Percentiles rank a stretch among this genome's conserved stretches.
Conservation (phyloP, 2,888 invertebrate species). For the Chrysina gloriosa region DNA sequence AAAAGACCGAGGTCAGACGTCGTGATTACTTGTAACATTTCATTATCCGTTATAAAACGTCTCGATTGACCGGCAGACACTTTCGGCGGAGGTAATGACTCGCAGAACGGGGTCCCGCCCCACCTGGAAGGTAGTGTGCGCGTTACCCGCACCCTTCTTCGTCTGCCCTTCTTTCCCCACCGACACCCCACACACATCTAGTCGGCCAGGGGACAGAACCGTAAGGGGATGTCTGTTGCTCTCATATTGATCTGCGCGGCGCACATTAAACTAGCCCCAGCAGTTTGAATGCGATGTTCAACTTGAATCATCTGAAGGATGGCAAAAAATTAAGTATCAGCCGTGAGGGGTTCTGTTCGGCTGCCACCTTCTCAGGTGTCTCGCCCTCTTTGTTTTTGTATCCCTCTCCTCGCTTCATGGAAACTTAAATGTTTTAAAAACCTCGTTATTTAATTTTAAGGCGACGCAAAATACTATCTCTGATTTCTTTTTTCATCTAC, state of each 20-base stretch:
- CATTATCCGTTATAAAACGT: constrained; percentile 55
- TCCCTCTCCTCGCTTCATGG: background rate
- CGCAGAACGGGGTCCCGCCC: constrained; percentile 53
- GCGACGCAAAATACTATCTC: constrained; percentile 24
- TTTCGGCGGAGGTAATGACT: constrained; percentile 54
- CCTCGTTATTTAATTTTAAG: constrained; percentile 12
- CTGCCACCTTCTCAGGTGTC: constrained; percentile 37
- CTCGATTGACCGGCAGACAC: constrained; percentile 55
- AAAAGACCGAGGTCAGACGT: constrained; percentile 40
- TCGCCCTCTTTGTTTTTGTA: constrained; percentile 11
- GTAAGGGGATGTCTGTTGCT: constrained; percentile 50
- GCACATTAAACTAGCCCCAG: constrained; percentile 49
- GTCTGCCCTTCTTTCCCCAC: constrained; percentile 36
- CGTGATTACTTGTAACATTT: constrained; percentile 54
- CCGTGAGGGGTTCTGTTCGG: constrained; percentile 33
- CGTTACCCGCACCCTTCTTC: constrained; percentile 41
- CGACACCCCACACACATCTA: constrained; percentile 39
- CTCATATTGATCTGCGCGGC: constrained; percentile 58
- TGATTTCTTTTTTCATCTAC: constrained; percentile 12
- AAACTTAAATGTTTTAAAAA: constrained; percentile 25
- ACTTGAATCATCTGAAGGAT: constrained; percentile 51
- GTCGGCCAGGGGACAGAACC: constrained; percentile 43
- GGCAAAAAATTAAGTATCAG: constrained; percentile 47
- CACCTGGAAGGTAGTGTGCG: constrained; percentile 51
- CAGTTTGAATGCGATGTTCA: constrained; percentile 49